Evolutionary conservation across 2,888 invertebrate genomes (phyloP), one percentile per base, ranked within the genome.

Genomic region (Meta bourneti): DNA sequence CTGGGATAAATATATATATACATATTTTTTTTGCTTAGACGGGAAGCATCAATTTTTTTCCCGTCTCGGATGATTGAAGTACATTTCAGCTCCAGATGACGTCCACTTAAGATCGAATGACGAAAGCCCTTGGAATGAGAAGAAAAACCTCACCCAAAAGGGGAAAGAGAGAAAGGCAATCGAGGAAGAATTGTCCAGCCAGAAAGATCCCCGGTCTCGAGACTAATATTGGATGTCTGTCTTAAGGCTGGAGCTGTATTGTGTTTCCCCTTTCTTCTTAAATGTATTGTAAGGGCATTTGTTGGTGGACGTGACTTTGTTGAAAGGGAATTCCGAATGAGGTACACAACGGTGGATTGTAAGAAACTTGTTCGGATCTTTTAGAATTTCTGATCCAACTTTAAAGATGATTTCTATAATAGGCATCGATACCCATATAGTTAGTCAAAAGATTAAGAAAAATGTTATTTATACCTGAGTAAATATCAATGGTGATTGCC

Each of bases 31-130:
- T 77, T 84, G 19, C 84, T 48, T 16, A 9, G 74, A 81, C 19
- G 20, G 71, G 79, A 78, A 87, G 52, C 79, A 87, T 78, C 77
- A 61, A 61, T 74, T 81, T 77, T 69, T 85, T 85, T 86, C 81
- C 72, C 74, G 80, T 81, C 81, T 49, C n/a, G 74, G 61, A 88
- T 80, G 81, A 88, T 88, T 88, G 81, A 88, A 81, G 79, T 72
- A 54, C 80, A 81, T 81, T 88, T 88, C 88, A 75, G 48, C 74
- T 80, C 11, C 80, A 81, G 81, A 81, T 81, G 88, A 81, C 75
- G 81, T 80, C 54, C 72, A 88, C 80, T 88, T 69, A 48, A 52
- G 34, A 34, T 34, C 34, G 34, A 34, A 34, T 34, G 34, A 34
- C 34, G 34, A 34, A 34, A 34, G 34, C 34, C 34, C 4, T 34